phyloP scores from a whole-genome alignment of 2,888 invertebrate genomes.

The Ormyrus pomaceus region DNA sequence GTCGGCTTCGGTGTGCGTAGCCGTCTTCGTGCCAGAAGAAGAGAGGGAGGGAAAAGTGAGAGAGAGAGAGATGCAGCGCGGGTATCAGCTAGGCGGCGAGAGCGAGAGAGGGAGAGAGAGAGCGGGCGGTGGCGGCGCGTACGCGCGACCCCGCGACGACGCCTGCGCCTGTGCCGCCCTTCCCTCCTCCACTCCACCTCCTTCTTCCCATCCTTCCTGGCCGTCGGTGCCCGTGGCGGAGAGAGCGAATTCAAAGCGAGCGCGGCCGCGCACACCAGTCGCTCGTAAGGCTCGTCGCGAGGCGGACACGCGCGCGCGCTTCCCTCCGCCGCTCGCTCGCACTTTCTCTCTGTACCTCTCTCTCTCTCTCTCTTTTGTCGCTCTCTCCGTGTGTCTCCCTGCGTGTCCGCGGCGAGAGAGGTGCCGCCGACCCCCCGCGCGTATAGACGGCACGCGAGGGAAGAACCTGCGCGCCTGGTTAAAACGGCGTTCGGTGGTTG shows the following conservation, averaged over 20 bases:
- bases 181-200: conserved; percentile 7
- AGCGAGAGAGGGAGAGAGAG: neutral
- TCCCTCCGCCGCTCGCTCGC: conserved; percentile 52
- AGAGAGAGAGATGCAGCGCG: neutral
- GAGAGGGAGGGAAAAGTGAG: too few relatives aligned
- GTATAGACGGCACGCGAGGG: too few relatives aligned
- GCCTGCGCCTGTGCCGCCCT: conserved; percentile 66
- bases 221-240: conserved; percentile 49
- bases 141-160: conserved; percentile 62
- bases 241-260: conserved; percentile 57
- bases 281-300: conserved; percentile 62
- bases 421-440: too few relatives aligned
- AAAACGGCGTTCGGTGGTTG: too few relatives aligned
- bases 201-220: conserved; percentile 46
- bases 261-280: conserved; percentile 57
- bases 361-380: too few relatives aligned
- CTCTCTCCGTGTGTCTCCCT: too few relatives aligned
- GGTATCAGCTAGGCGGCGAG: conserved; percentile 34
- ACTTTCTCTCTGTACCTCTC: too few relatives aligned
- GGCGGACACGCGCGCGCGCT: conserved; percentile 52
- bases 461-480: too few relatives aligned
- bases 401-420: too few relatives aligned
- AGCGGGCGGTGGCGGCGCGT: conserved; percentile 61
- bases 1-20: neutral
- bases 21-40: too few relatives aligned